Evolutionary conservation across 2,888 invertebrate species (phyloP).

Genomic region (Plagiodera versicolora): DNA sequence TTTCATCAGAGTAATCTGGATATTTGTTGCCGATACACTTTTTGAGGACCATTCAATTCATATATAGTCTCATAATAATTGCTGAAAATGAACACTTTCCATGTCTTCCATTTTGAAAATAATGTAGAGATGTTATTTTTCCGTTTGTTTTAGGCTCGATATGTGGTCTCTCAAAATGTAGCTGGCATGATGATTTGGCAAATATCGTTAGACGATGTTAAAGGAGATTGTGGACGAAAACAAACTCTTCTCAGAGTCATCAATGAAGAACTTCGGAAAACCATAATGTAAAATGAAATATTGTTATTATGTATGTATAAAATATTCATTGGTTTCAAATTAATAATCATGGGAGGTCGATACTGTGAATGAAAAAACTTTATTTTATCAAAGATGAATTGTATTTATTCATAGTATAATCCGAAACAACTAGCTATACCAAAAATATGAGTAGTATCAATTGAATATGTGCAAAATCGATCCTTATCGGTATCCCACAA

Average conservation of each 20-base stretch:
- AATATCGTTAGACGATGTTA: constrained; percentile 36
- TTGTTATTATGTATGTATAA: no score
- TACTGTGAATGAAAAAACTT: no score
- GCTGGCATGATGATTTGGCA: constrained; percentile 40
- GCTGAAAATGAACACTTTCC: no score
- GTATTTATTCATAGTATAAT: constrained; percentile 69
- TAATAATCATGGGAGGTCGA: no score
- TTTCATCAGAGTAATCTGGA: no score
- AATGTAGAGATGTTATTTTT: not conserved
- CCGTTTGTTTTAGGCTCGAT: constrained; percentile 21
- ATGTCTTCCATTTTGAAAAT: no score
- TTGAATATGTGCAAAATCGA: constrained; percentile 61
- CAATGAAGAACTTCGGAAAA: constrained; percentile 15
- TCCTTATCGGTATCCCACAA: constrained; percentile 71
- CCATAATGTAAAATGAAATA: not conserved
- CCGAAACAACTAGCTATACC: constrained; percentile 68
- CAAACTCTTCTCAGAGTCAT: constrained; percentile 32
- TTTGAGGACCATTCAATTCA: no score
- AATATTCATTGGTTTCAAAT: no score
- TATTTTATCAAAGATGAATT: no score
- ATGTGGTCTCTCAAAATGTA: constrained; percentile 30
- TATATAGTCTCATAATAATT: no score
- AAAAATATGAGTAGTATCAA: constrained; percentile 66
- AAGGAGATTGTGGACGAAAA: constrained; percentile 35
- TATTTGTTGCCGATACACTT: no score